phyloP scores from a whole-genome alignment of 64 coral and sea anemone species.

The Montipora sp. region DNA sequence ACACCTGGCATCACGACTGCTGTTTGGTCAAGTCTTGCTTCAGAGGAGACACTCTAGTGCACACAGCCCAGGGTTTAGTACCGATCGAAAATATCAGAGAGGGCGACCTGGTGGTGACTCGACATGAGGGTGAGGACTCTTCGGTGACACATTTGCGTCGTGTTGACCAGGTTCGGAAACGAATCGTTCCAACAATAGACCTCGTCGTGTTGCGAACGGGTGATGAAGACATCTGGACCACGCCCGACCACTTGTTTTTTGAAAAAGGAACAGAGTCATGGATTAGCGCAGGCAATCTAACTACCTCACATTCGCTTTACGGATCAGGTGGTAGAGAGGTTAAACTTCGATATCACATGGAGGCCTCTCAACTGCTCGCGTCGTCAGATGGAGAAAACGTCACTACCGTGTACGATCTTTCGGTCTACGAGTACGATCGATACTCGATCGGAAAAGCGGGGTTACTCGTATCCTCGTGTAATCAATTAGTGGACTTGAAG shows the following conservation, averaged over 20 bases:
- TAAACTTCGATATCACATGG: slow-evolving; percentile 55
- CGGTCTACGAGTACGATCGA: slow-evolving; percentile 86
- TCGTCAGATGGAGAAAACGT: not conserved
- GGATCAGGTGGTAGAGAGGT: slow-evolving; percentile 62
- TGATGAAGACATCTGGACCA: slow-evolving; percentile 77
- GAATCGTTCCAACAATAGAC: slow-evolving; percentile 51
- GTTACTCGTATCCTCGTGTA: slow-evolving; percentile 73
- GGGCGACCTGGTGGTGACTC: slow-evolving; percentile 84
- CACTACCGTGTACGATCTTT: slow-evolving; percentile 83
- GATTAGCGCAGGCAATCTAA: slow-evolving; percentile 68
- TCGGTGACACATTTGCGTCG: slow-evolving; percentile 65
- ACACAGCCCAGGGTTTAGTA: slow-evolving; percentile 74
- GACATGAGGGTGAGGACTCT: slow-evolving; percentile 74
- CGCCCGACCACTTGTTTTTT: slow-evolving; percentile 75
- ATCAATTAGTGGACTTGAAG: slow-evolving; percentile 19
- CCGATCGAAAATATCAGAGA: slow-evolving; percentile 72
- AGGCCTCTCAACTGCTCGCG: slow-evolving; percentile 29
- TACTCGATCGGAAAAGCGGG: slow-evolving; percentile 88
- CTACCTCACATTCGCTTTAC: slow-evolving; percentile 58
- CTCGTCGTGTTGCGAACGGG: slow-evolving; percentile 65
- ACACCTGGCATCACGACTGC: slow-evolving; percentile 88
- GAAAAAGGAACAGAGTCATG: slow-evolving; percentile 47
- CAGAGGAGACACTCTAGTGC: slow-evolving; percentile 83
- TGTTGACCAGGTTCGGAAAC: slow-evolving; percentile 72
- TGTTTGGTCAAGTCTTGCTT: slow-evolving; percentile 92